Evolutionary conservation across 2,113 vertebrate species (phyloP), one percentile per base, ranked within the genome.

Genomic region (Thunnus thynnus): DNA sequence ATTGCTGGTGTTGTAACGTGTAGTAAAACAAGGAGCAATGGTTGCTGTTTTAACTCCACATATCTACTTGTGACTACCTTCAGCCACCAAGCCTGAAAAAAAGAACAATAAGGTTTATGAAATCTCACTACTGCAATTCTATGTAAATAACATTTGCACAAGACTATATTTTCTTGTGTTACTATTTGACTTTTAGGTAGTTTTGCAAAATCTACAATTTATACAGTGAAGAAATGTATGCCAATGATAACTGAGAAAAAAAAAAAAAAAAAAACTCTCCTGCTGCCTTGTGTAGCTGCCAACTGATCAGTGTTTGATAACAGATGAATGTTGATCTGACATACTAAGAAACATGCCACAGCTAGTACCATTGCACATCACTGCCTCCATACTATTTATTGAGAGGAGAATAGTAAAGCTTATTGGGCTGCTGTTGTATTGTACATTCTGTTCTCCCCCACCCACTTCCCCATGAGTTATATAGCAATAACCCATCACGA

Each of bases 361-460:
- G n/a, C 14, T 9, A 27, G 55, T 13, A 16, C 18, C 1, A 44
- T 0, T 51, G 58, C 17, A 32, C 12, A 36, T 7, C 44, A 72
- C 20, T 22, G 32, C 32, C 25, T 18, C 0, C 17, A 58, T 18
- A 61, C 17, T 25, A 57, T 63, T n/a, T 2, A 44, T 3, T 57
- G 13, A n/a, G 3, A 70, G 51, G 4, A 41, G 22, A n/a, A 41
- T 18, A 16, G 51, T 70, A 27, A 57, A 55, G 25, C 27, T 48
- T 4, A 65, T 13, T 46, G 12, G 67, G 44, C 50, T 32, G 62
- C 14, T 16, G 14, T 36, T 36, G 65, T 46, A 64, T 57, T 46
- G 75, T 47, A 86, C 75, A 88, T 61, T 57, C 44, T 64, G 66
- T 82, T 76, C 80, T 25, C 65, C 47, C 60, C 65, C 63, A 50